phyloP scores from a whole-genome alignment of 2,113 vertebrate species.

The Ochotona curzoniae region DNA sequence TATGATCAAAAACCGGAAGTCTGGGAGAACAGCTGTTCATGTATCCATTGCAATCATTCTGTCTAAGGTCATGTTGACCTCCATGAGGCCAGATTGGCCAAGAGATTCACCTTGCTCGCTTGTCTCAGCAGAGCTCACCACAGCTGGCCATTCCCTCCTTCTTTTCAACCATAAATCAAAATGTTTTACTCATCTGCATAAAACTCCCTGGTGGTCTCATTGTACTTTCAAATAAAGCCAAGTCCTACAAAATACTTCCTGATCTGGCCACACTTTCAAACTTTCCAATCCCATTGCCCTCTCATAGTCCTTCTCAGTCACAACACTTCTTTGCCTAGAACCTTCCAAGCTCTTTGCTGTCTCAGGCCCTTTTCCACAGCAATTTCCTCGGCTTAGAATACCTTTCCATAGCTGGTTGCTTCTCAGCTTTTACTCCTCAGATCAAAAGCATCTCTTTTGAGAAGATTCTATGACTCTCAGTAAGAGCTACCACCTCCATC shows the following conservation, averaged over 20 bases:
- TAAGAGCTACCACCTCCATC: neutral
- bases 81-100: neutral
- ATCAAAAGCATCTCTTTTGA: neutral
- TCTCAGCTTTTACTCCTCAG: constrained; percentile 8
- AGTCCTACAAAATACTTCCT: neutral
- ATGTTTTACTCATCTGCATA: constrained; percentile 38
- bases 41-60: neutral
- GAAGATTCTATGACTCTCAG: neutral
- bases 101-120: constrained; percentile 19
- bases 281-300: neutral
- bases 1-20: constrained; percentile 39
- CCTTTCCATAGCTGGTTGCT: neutral
- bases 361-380: constrained; percentile 5
- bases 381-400: constrained; percentile 21
- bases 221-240: constrained; percentile 35
- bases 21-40: neutral
- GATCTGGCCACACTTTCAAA: neutral
- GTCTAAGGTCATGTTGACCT: constrained; percentile 46
- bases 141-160: constrained; percentile 6
- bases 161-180: constrained; percentile 36
- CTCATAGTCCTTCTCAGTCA: neutral
- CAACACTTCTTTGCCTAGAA: neutral
- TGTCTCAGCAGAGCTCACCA: neutral
- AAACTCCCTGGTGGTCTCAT: constrained; percentile 10
- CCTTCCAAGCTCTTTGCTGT: neutral